A percentile compares a stretch with the other conserved stretches of the same genome.
These are phyloP conservation scores for Rhinoptilus africanus DNA, from an alignment of 2,113 vertebrate species.

Conservation along the genomic window DNA sequence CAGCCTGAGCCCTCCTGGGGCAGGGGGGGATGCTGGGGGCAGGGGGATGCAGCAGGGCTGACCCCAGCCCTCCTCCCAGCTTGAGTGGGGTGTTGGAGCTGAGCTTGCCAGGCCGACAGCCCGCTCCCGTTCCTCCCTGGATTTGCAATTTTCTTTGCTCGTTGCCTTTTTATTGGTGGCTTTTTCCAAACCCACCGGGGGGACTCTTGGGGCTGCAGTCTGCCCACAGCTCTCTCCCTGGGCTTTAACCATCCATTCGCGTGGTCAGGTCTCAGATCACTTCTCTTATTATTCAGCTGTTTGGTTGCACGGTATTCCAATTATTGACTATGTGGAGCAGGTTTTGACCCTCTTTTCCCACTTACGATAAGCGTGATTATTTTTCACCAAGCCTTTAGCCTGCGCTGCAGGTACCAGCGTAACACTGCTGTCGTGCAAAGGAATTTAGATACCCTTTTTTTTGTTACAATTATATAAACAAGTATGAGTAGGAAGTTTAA, in stretches of 20 bases:
- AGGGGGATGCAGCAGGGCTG: not conserved
- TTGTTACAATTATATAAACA: not conserved
- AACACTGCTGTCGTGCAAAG: not conserved
- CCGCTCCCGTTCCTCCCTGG: not conserved
- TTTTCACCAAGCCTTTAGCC: not conserved
- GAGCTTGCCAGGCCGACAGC: not conserved
- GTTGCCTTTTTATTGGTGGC: not conserved
- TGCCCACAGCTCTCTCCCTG: not conserved
- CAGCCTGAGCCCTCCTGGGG: not conserved
- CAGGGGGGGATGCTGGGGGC: not conserved
- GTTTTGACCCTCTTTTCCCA: not conserved
- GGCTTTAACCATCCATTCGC: not conserved
- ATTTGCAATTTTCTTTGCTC: accelerated
- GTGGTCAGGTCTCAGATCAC: not conserved
- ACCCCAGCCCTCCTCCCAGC: not conserved
- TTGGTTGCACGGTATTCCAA: not conserved
- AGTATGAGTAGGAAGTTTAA: not conserved
- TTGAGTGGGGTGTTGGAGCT: not conserved
- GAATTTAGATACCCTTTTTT: not conserved
- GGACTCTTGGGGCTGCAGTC: accelerated
- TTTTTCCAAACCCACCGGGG: not conserved
- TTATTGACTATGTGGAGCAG: not conserved
- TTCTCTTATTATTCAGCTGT: accelerated
- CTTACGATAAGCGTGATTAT: not conserved
- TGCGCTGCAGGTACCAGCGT: not conserved